Base-by-base conservation (phyloP, 2,113 vertebrate genomes). In the Nanger granti region DNA sequence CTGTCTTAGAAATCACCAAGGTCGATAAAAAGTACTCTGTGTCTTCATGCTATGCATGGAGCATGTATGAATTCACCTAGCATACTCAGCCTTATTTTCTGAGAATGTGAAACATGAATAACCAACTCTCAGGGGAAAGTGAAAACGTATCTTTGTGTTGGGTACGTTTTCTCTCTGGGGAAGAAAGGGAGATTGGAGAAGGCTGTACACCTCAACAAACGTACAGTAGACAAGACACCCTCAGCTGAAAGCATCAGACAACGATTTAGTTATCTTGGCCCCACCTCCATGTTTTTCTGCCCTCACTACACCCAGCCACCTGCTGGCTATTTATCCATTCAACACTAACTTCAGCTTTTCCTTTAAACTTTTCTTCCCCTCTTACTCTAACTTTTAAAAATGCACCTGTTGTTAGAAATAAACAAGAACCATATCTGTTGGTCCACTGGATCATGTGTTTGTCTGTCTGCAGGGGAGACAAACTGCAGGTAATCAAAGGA, bases 321-420 rank as follows among this genome's bases (percentile, higher is more conserved):
- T 98, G 97, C 97, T 97, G 97, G 97, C 96, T 98, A 97, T 97
- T 96, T 98, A 98, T 96, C 97, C 98, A 97, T 97, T 98, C 97
- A 97, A 95, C 96, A 94, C 92, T 95, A 95, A 95, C 97, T 98
- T 97, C 84, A 96, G 96, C 28, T 96, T 97, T 95, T 93, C 98
- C 97, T 98, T 98, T 97, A 93, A 24, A 29, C 24, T 14, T 49
- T 12, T 98, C 89, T 89, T 92, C 18, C n/a, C 97, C 95, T 93
- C 66, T 98, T 97, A 97, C 69, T 96, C 90, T 96, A 95, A 96
- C 94, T 98, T 97, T 91, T 41, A 91, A 97, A 24, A 94, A 93
- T 26, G 22, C 87, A 76, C 60, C 97, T 0, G 1, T 91, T 98
- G n/a, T 76, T 76, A 89, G 98, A 96, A 95, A 97, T 60, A 96